A percentile compares a stretch with the other conserved stretches of the same genome.
These are phyloP conservation scores for Catharus fuscescens DNA, from an alignment of 2,113 vertebrate species.

Conservation along the genomic window DNA sequence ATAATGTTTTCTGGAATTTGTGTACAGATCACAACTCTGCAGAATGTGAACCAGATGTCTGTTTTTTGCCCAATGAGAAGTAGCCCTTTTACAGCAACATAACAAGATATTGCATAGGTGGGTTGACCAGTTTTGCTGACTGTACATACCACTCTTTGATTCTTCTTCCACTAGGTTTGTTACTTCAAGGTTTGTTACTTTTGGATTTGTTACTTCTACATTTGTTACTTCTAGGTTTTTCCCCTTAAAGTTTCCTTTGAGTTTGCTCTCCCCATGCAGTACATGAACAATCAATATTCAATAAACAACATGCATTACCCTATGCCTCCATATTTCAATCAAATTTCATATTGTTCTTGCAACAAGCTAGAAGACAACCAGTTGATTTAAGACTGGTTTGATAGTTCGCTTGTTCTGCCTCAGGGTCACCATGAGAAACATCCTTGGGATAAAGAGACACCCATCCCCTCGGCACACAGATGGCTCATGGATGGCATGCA, in stretches of 20 bases:
- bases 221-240: neutral
- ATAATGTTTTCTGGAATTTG: neutral
- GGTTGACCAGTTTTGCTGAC: neutral
- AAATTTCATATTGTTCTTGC: neutral
- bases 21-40: neutral
- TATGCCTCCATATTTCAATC: neutral
- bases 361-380: neutral
- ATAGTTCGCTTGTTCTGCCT: neutral
- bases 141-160: neutral
- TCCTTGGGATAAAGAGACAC: rapidly evolving
- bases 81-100: rapidly evolving
- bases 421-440: neutral
- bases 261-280: neutral
- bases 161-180: neutral
- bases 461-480: neutral
- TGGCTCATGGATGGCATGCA: too few relatives aligned
- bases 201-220: neutral
- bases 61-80: neutral
- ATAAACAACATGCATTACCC: neutral
- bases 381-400: neutral
- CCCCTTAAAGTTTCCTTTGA: neutral
- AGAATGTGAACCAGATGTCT: neutral
- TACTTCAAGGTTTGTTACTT: neutral
- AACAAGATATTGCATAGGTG: neutral
- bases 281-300: neutral